Evolutionary conservation across 1,140 invertebrate genomes (phyloP), one percentile per base, ranked within the genome.

Genomic region (Oryctes rhinoceros): DNA sequence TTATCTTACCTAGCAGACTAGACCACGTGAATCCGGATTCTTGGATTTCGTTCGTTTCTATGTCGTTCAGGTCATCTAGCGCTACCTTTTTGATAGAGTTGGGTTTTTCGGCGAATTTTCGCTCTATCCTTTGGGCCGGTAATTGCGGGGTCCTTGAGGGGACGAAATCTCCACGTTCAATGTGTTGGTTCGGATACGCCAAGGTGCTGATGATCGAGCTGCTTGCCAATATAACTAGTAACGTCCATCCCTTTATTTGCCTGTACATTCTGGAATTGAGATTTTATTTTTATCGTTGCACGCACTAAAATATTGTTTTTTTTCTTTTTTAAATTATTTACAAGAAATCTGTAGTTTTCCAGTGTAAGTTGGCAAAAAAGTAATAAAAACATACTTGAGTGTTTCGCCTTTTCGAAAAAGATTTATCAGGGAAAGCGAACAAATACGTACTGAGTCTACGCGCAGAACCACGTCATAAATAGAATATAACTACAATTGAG

Each of bases 61-160:
- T 91, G 82, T 96, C 94, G 81, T 96, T 94, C 77, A 95, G 88
- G 85, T 95, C 94, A 85, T 95, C 94, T 3, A 94, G 85, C 0
- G 93, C 92, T 1, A 96, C 94, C 89, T 96, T 96, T 87, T 96
- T 96, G 84, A 94, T 91, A 3, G 94, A 92, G 85, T 96, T 96
- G 7, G 95, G 94, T 88, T 96, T 96, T 85, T 95, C 94, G 0
- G 94, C 94, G 85, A 94, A 96, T 89, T 96, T 96, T 76, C 95
- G 90, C 65, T 92, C 92, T 74, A 91, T 87, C 74, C 92, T 90
- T 80, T 91, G 84, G 10, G 86, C 83, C 35, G 84, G 89, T 24
- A 88, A 87, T 76, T 90, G 88, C 83, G 90, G 89, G 83, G 85
- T 87, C 81, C 89, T 84, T 10, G 89, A 88, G 81, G 84, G 83